phyloP scores from a whole-genome alignment of 2,113 vertebrate genomes.

The Parotia lawesii region DNA sequence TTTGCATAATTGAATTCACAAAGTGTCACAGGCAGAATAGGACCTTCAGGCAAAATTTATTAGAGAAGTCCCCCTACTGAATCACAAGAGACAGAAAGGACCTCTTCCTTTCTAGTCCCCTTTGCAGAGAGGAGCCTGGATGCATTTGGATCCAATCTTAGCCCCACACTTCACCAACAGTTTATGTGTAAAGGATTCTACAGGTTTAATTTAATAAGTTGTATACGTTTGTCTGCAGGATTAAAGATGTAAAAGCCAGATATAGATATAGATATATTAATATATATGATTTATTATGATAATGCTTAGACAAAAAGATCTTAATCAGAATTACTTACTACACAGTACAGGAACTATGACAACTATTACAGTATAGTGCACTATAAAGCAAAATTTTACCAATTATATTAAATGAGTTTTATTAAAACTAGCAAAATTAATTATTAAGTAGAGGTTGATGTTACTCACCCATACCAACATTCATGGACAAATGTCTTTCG shows the following conservation, averaged over 20 bases:
- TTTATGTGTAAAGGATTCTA: no score
- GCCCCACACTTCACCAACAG: not conserved
- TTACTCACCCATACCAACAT: not conserved
- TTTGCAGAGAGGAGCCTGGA: not conserved
- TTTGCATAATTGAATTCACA: not conserved
- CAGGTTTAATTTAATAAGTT: not conserved
- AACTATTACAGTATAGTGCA: not conserved
- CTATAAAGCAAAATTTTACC: not conserved
- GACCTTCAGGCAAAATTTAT: not conserved
- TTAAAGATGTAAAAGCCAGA: not conserved
- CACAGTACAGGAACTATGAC: not conserved
- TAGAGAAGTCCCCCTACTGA: not conserved
- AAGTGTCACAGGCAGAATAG: not conserved
- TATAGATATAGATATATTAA: not conserved
- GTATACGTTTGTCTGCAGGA: not conserved
- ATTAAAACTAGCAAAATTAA: not conserved
- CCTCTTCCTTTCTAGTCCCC: not conserved
- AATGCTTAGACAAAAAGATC: not conserved
- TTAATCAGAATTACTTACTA: not conserved
- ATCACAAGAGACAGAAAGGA: not conserved
- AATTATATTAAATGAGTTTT: not conserved
- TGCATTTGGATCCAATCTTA: not conserved
- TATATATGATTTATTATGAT: not conserved
- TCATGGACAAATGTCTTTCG: accelerated
- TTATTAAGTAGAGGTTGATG: not conserved